Evolutionary conservation across 2,888 invertebrate genomes (phyloP).

Genomic region (Pemphredon lugubris): DNA sequence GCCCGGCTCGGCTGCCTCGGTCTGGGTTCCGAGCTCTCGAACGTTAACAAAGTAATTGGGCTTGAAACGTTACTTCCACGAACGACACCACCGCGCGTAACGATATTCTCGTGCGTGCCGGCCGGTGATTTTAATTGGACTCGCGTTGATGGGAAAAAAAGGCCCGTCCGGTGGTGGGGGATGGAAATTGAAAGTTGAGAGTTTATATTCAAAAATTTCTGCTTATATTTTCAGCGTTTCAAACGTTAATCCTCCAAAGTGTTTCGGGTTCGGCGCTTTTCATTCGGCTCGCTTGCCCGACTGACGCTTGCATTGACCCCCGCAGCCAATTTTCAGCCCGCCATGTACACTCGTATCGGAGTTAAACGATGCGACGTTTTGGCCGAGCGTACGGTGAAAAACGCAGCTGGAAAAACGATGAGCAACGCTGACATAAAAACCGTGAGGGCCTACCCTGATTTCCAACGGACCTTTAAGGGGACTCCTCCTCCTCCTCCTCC

Average conservation of each 20-base stretch:
- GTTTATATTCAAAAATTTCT: constrained; percentile 25
- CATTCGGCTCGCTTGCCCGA: constrained; percentile 33
- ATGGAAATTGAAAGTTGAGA: constrained; percentile 17
- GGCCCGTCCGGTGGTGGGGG: neutral
- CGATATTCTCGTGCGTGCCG: neutral
- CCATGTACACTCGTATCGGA: constrained; percentile 46
- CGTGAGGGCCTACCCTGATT: constrained; percentile 15
- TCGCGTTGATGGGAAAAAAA: neutral
- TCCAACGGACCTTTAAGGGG: constrained; percentile 27
- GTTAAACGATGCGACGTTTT: constrained; percentile 59
- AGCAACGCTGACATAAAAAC: constrained; percentile 23
- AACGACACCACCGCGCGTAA: neutral
- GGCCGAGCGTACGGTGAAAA: constrained; percentile 20
- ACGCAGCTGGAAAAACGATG: too few relatives aligned
- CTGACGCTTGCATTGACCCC: constrained; percentile 7
- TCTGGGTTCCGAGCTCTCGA: neutral
- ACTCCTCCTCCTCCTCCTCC: too few relatives aligned
- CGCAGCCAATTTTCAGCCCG: constrained; percentile 51
- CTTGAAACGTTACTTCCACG: neutral
- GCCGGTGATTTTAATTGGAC: constrained; percentile 18
- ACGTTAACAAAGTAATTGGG: constrained; percentile 24
- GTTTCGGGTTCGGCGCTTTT: constrained; percentile 47
- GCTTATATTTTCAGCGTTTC: too few relatives aligned
- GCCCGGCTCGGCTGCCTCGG: neutral
- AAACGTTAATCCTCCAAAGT: constrained; percentile 55